Evolutionary conservation across 2,113 vertebrate genomes (phyloP).

Genomic region (Merops nubicus): DNA sequence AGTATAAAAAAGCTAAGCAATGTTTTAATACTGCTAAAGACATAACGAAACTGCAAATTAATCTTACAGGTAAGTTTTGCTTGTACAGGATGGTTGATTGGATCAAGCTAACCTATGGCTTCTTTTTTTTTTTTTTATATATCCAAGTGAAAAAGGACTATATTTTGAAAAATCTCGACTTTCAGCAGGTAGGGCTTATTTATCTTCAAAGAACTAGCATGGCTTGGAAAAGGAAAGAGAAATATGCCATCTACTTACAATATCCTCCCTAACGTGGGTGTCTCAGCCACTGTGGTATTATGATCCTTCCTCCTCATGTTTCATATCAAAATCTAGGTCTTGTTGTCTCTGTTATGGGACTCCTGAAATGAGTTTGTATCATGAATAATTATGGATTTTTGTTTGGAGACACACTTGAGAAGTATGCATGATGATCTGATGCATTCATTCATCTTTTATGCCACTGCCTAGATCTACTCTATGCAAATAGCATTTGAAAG

Average conservation of each 20-base stretch:
- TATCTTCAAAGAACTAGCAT: neutral
- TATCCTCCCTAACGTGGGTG: neutral
- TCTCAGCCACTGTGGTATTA: neutral
- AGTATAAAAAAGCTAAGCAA: slow-evolving; percentile 89
- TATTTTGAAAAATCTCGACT: neutral
- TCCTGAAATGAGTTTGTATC: neutral
- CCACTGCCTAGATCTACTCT: neutral
- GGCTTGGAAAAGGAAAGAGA: neutral
- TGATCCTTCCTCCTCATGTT: neutral
- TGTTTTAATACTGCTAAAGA: slow-evolving; percentile 83
- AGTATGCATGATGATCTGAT: neutral
- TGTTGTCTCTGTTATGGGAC: neutral
- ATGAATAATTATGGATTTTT: neutral
- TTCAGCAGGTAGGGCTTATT: neutral
- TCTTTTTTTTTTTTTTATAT: neutral
- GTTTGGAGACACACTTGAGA: neutral
- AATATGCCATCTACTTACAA: neutral
- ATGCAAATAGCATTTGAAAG: neutral
- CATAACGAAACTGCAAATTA: slow-evolving; percentile 82
- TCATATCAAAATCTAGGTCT: neutral
- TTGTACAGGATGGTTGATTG: neutral
- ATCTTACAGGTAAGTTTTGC: slow-evolving; percentile 83
- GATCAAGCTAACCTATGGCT: neutral
- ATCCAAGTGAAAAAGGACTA: neutral
- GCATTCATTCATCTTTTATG: neutral